Percentiles rank a stretch among this genome's conserved stretches.
phyloP scores from a whole-genome alignment of 2,888 invertebrate species.

The Drosophila emarginata region DNA sequence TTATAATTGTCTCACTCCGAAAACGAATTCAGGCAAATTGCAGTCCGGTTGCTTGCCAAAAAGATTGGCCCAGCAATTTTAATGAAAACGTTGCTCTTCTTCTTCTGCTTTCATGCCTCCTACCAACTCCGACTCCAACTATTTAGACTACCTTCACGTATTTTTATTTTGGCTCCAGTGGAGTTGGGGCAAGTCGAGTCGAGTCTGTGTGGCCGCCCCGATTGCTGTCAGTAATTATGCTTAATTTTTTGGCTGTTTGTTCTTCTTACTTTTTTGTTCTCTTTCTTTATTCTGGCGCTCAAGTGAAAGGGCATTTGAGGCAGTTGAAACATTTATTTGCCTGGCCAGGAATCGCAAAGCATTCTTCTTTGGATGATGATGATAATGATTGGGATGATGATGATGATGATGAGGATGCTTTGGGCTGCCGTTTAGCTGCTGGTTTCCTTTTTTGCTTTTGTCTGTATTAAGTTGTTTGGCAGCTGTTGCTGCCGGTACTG shows the following conservation, averaged over 20 bases:
- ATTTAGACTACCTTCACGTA: conserved; percentile 63
- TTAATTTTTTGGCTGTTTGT: conserved; percentile 62
- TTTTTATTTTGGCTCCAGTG: conserved; percentile 42
- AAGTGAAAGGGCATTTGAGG: conserved; percentile 66
- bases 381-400: conserved; percentile 10
- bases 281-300: conserved; percentile 19
- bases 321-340: conserved; percentile 73
- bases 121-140: conserved; percentile 6
- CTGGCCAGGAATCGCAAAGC: conserved; percentile 49
- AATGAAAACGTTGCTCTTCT: conserved; percentile 67
- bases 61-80: conserved; percentile 72
- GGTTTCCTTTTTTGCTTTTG: conserved; percentile 44
- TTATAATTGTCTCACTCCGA: conserved; percentile 78
- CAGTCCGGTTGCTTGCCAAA: conserved; percentile 53
- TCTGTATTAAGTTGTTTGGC: conserved; percentile 74
- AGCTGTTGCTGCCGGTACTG: conserved; percentile 53
- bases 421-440: conserved; percentile 37
- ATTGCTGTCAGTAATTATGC: conserved; percentile 79
- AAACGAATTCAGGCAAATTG: conserved; percentile 58
- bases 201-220: conserved; percentile 69
- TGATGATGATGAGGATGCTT: conserved; percentile 13
- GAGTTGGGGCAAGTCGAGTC: conserved; percentile 2
- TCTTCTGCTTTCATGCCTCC: neutral
- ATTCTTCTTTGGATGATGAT: conserved; percentile 14
- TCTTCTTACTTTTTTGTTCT: conserved; percentile 23